These are phyloP conservation scores for Zoanthus sociatus DNA, from an alignment of 92 coral and sea anemone genomes.

Conservation along the genomic window DNA sequence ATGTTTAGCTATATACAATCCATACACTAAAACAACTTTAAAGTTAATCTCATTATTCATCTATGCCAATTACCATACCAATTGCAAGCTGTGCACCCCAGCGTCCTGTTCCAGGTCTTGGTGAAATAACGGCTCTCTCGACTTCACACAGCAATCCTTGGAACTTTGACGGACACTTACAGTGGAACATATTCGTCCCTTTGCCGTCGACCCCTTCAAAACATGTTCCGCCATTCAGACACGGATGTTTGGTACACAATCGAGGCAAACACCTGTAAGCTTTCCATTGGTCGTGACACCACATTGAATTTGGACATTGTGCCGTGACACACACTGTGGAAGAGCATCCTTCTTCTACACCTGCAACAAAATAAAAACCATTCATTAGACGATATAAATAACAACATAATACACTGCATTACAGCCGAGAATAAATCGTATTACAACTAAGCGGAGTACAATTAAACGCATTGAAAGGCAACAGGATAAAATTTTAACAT, in stretches of 20 bases:
- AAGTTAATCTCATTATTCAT: no score
- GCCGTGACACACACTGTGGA: constrained; percentile 69
- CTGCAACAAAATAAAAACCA: constrained; percentile 48
- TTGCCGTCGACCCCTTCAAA: constrained; percentile 73
- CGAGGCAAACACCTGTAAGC: constrained; percentile 79
- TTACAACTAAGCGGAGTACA: no score
- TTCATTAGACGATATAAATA: not conserved
- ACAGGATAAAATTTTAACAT: no score
- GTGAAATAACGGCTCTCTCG: constrained; percentile 70
- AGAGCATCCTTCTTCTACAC: constrained; percentile 77
- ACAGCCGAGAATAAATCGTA: no score
- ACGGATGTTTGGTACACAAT: constrained; percentile 74
- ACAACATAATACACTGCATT: no score
- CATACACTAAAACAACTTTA: not conserved
- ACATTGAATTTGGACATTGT: constrained; percentile 68
- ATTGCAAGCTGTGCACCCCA: constrained; percentile 76
- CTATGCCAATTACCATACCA: constrained; percentile 45
- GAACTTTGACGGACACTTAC: constrained; percentile 74
- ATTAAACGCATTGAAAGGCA: no score
- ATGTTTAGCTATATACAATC: not conserved
- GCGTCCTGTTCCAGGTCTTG: constrained; percentile 56
- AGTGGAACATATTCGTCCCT: constrained; percentile 73
- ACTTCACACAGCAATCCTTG: constrained; percentile 84
- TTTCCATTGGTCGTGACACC: constrained; percentile 96
- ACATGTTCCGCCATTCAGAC: constrained; percentile 90